Evolutionary conservation across 1,140 invertebrate species (phyloP).

Genomic region (Cydia strobilella): DNA sequence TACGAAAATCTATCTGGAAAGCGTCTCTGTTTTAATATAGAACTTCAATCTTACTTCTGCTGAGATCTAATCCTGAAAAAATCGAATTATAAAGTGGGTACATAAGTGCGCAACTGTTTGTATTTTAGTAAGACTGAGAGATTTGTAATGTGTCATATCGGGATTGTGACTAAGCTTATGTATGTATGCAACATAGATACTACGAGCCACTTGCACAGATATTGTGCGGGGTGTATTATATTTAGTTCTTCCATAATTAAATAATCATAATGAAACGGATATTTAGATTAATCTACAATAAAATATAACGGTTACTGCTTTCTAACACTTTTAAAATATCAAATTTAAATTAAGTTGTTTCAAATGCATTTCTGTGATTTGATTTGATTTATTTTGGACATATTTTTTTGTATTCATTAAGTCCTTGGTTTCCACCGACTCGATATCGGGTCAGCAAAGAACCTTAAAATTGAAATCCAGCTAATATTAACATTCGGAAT

Average conservation of each 20-base stretch:
- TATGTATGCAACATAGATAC: background rate
- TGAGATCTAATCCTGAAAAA: too few species aligned
- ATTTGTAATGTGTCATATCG: slow-evolving; percentile 1
- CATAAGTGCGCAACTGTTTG: background rate
- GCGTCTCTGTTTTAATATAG: too few species aligned
- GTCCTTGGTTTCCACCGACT: too few species aligned
- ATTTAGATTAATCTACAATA: background rate
- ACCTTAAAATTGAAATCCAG: too few species aligned
- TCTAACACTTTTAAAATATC: background rate
- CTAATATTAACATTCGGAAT: too few species aligned
- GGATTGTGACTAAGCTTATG: background rate
- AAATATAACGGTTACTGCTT: background rate
- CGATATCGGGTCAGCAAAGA: too few species aligned
- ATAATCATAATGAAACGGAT: background rate
- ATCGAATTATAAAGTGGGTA: too few species aligned
- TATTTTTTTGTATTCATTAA: background rate
- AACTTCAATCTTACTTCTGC: too few species aligned
- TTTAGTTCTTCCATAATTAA: slow-evolving; percentile 17
- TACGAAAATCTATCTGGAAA: too few species aligned
- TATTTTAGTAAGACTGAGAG: slow-evolving; percentile 1
- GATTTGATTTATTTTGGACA: background rate
- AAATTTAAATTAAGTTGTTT: background rate
- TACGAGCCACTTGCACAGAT: background rate
- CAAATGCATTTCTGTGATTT: background rate
- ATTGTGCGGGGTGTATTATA: background rate